Conservation (phyloP, 2,113 vertebrate species). For the Pedetes capensis region DNA sequence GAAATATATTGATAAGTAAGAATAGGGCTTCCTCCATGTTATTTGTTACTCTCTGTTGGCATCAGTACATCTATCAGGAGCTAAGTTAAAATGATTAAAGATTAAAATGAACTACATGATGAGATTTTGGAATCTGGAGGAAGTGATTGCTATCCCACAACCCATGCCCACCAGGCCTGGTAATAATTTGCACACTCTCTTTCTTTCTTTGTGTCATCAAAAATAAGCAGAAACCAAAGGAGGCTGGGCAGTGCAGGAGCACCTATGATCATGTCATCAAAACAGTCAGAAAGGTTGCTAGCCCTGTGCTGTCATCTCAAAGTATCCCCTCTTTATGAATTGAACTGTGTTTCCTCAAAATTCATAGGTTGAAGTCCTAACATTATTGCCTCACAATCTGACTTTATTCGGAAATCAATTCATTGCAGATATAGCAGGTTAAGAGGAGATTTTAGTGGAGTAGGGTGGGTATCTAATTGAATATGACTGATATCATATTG, state of each 20-base stretch:
- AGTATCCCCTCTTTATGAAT: background rate
- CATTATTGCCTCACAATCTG: background rate
- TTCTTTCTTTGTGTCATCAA: background rate
- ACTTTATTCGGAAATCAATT: background rate
- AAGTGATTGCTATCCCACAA: background rate
- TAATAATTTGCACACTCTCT: background rate
- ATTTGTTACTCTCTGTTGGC: background rate
- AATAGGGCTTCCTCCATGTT: background rate
- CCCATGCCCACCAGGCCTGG: no score
- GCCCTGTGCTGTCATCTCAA: background rate
- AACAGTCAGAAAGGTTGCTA: background rate
- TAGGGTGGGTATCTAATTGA: background rate
- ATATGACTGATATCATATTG: background rate
- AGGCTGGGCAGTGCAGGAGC: rapidly evolving
- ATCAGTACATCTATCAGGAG: background rate
- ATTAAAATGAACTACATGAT: background rate
- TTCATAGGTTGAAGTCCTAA: background rate
- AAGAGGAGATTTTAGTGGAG: background rate
- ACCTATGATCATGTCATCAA: background rate
- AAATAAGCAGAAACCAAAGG: background rate
- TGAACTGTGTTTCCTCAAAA: background rate
- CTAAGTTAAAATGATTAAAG: background rate
- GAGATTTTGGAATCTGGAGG: background rate
- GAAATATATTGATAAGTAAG: background rate
- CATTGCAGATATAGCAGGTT: background rate